Evolutionary conservation across 2,888 invertebrate genomes (phyloP), one percentile per base, ranked within the genome.

Genomic region (Serripes groenlandicus): DNA sequence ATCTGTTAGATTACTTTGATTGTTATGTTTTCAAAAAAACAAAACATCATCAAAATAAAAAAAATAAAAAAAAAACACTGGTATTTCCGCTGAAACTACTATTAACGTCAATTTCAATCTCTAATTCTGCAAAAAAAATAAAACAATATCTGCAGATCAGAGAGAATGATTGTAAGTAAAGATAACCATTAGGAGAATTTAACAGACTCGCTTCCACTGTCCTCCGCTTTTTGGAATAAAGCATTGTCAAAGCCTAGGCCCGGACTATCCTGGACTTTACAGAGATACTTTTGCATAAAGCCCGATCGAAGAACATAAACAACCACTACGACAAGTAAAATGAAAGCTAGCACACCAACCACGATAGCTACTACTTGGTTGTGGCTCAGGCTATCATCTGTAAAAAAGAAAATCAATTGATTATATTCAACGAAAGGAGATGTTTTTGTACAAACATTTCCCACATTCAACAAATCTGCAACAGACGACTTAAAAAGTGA

Each of bases 191-290:
- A 66, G 32, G 37, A 37, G 42, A 66, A 66, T 26, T 66, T 66
- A 1, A 66, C 66, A 42, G 66, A 66, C 28, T 66, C 66, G n/a
- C 42, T n/a, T 23, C 42, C 42, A 18, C 42, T 66, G 23, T 81
- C 75, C 30, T 49, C 49, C 34, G 42, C 58, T 72, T 75, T 83
- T 28, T 76, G 72, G 62, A 83, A 83, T n/a, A 83, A 75, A n/a
- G 83, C 83, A 75, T 83, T 83, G 30, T 79, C 83, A 73, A 83
- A 83, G 9, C 83, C 83, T 9, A 83, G 54, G 11, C 72, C 69
- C 0, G 68, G 54, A 26, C n/a, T 66, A 28, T 66, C 42, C 42
- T 66, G 42, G 15, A 66, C 66, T 37, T 66, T 66, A 21, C 42
- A 66, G 5, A 66, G 26, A 21, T 66, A 66, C 32, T 28, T 37